Evolutionary conservation across 2,113 vertebrate genomes (phyloP), one percentile per base, ranked within the genome.

Genomic region (Plecturocebus donacophilus): DNA sequence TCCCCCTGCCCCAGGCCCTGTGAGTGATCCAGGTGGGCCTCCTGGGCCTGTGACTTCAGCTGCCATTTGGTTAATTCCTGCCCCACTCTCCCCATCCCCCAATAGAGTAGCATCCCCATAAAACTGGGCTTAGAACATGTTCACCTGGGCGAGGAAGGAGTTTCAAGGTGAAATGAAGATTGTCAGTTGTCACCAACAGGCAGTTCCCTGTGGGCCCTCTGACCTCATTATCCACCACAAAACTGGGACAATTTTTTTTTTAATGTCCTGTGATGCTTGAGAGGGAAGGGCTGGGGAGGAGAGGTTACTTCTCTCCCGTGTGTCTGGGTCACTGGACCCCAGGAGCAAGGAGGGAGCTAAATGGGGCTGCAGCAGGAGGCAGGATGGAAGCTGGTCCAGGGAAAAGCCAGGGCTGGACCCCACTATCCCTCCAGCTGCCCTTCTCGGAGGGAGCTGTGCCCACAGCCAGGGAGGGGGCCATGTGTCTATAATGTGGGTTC

Each of bases 221-320:
- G 97, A 95, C 96, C 98, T 98, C 97, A 97, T 98, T 98, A 90
- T 98, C 90, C 42, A 86, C 35, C 96, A 94, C 71, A 92, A 98
- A 98, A 98, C 49, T 96, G 87, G 97, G 92, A 92, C 98, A 97
- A 4, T 82, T 96, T 94, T 79, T 96, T 94, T 79, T 45, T 13
- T 87, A 94, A 71, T 79, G 92, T 96, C 95, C 96, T 87, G 52
- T 82, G 83, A 92, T 70, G 47, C 70, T 87, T 79, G 52, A 73
- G 71, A 81, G 38, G 79, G 35, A 88, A 96, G 47, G 40, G 40
- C 10, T 38, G 52, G 17, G 52, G 49, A 71, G 49, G 71, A 58
- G 76, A 66, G 35, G 11, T 14, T 11, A 76, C 84, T 76, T 35
- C 40, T 82, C 87, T 96, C 82, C 38, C 56, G 73, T 49, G 35